Percentiles rank a stretch among this genome's conserved stretches.
Conservation (phyloP, 2,113 vertebrate species). For the Hemicordylus capensis region DNA sequence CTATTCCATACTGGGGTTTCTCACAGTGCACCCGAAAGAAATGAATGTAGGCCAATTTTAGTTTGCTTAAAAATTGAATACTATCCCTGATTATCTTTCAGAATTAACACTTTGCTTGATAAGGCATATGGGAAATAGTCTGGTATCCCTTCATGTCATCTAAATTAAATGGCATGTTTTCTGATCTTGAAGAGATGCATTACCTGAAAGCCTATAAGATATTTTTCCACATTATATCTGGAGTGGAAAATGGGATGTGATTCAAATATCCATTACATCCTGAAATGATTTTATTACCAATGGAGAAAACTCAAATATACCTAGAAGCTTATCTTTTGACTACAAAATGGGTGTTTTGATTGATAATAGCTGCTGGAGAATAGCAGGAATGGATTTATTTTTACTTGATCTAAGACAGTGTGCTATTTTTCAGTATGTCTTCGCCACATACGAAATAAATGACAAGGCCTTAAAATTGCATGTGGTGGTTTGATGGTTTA, state of each 20-base stretch:
- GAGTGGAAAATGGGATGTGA: background rate
- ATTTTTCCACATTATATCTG: background rate
- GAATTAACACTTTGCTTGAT: background rate
- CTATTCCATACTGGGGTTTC: background rate
- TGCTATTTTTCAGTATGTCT: constrained; percentile 62
- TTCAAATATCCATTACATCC: constrained; percentile 25
- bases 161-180: constrained; percentile 4
- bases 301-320: constrained; percentile 51
- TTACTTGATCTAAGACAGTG: constrained; percentile 43
- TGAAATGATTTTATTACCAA: constrained; percentile 47
- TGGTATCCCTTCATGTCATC: background rate
- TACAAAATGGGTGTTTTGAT: constrained; percentile 62
- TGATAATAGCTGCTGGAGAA: constrained; percentile 55
- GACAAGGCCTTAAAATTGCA: constrained; percentile 41
- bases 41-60: background rate
- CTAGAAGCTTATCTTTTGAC: constrained; percentile 52
- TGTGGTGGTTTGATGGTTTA: constrained; percentile 1
- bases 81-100: background rate
- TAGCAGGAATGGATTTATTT: constrained; percentile 55
- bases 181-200: background rate
- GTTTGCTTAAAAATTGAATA: background rate
- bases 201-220: background rate
- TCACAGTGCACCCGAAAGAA: background rate
- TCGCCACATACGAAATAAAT: constrained; percentile 30
- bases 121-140: background rate